Conservation (phyloP, 2,797 vertebrate species). For the Psittacula derbiana region DNA sequence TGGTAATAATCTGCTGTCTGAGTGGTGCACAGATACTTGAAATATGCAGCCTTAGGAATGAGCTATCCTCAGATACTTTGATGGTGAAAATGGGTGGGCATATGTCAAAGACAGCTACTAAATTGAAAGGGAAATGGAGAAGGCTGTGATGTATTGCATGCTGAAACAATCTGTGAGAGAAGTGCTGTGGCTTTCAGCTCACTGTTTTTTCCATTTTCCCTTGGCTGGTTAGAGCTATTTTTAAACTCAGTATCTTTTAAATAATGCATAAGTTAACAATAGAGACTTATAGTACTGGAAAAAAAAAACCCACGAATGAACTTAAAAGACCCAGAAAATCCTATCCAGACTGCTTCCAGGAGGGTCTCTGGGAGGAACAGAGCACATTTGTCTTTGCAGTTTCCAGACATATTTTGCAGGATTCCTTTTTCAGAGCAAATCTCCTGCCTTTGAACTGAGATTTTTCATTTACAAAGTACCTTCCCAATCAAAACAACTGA, state of each 20-base stretch:
- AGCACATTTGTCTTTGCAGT: conserved; percentile 14
- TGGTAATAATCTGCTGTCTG: not conserved
- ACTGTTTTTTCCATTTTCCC: conserved; percentile 43
- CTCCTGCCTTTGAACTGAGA: not conserved
- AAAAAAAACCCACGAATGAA: not conserved
- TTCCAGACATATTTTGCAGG: not conserved
- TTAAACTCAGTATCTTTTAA: conserved; percentile 59
- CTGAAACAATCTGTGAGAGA: not conserved
- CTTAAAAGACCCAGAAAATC: conserved; percentile 28
- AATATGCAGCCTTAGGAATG: not conserved
- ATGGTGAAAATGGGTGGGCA: not conserved
- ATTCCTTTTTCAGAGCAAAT: conserved; percentile 19
- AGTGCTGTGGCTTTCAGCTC: conserved; percentile 18
- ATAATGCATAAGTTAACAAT: conserved; percentile 69
- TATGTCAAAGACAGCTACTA: not conserved
- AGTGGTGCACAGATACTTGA: not conserved
- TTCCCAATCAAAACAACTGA: not conserved
- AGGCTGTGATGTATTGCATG: conserved; percentile 1
- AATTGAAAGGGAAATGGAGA: not conserved
- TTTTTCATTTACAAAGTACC: conserved; percentile 1
- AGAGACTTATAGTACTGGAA: conserved; percentile 45
- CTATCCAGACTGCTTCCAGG: conserved; percentile 7
- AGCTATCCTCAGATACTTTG: not conserved
- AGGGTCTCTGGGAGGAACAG: conserved; percentile 25
- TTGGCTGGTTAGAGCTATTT: conserved; percentile 48